Base-by-base conservation (phyloP, 2,888 invertebrate species). In the Chrysolina americana region DNA sequence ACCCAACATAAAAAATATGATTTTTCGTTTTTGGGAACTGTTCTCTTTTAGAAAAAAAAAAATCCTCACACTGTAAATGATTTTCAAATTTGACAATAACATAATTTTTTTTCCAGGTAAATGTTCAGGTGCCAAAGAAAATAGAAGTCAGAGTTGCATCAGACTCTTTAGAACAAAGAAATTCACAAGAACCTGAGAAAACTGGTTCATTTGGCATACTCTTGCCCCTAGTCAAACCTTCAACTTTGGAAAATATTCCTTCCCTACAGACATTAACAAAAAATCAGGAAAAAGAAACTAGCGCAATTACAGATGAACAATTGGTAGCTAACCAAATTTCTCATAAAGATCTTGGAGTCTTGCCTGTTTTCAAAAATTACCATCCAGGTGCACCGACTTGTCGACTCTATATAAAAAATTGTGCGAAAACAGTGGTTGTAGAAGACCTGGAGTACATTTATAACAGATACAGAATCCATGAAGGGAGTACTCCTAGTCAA, bases 371-470 rank as follows among this genome's bases (percentile, higher is more conserved):
- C 85, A 96, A 94, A 86, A 96, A 95, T 84, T 98, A 98, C 87
- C 91, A 93, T 78, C 90, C 93, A 10, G 98, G 98, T 0, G 91
- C 93, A 70, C 94, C 94, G 5, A 94, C 94, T 21, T 92, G 93
- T 89, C 92, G 97, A 78, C 88, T 98, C n/a, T 98, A 98, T 84
- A 93, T 98, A 36, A 98, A 98, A 86, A 98, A 98, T 89, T 91
- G 98, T 66, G 91, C 94, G 0, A 97, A 96, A 89, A 92, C 92
- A 79, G 94, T 95, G 0, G 92, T 91, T n/a, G 91, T 92, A 65
- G 90, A 91, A 80, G 95, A 96, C 89, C 88, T 98, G 5, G 91
- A 92, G 81, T 91, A 91, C 79, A 93, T 98, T 78, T 98, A 93
- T 86, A 92, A 91, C 74, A 90, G 93, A 68, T 97, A 94, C 84